phyloP scores from a whole-genome alignment of 2,888 invertebrate genomes.

The Taphrorychus bicolor region DNA sequence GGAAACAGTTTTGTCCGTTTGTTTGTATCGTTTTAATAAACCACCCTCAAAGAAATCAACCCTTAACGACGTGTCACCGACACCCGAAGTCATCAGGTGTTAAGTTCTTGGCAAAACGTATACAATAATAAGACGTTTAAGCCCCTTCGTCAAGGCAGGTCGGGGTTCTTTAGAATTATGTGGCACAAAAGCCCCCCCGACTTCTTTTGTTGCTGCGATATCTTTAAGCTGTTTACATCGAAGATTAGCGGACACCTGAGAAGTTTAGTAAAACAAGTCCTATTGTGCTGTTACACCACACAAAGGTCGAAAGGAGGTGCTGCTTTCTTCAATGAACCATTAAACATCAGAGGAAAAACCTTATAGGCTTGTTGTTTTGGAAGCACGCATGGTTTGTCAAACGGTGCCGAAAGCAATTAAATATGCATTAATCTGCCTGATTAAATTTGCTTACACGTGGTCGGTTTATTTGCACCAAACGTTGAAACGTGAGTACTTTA shows the following conservation, averaged over 20 bases:
- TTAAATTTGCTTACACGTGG: neutral
- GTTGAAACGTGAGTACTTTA: too few species aligned
- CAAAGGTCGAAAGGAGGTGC: neutral
- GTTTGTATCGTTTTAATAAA: neutral
- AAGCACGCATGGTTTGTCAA: neutral
- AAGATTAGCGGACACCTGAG: neutral
- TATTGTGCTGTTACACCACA: conserved; percentile 2
- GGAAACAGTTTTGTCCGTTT: neutral
- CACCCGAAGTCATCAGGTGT: conserved; percentile 8
- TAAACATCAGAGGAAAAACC: neutral
- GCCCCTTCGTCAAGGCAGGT: neutral
- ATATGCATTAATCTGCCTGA: neutral
- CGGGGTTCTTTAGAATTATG: neutral
- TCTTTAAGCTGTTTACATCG: neutral
- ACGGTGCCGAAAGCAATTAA: neutral
- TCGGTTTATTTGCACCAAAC: neutral
- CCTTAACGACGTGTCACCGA: conserved; percentile 8
- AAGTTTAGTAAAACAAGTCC: neutral
- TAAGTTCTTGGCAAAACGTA: neutral
- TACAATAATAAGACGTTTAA: conserved; percentile 12
- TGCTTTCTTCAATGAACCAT: conserved; percentile 3
- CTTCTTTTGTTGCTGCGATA: conserved; percentile 3
- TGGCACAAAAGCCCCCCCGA: conserved; percentile 1
- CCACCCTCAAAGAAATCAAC: neutral
- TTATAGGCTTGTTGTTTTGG: neutral